Conservation (phyloP, 1,140 invertebrate species). For the Pogonognathellus flavescens region DNA sequence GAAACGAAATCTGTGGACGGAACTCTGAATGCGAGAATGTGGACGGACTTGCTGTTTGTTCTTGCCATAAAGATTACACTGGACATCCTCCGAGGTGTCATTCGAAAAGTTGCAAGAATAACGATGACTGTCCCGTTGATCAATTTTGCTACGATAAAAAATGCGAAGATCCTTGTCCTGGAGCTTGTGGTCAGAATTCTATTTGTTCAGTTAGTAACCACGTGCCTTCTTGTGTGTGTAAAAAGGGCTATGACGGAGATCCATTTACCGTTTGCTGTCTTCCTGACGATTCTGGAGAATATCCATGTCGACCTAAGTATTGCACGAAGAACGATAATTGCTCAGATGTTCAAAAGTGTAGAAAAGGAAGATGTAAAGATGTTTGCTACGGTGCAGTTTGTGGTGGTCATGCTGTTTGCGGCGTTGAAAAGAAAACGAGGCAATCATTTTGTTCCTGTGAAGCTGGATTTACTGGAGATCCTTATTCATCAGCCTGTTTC, state of each 20-base stretch:
- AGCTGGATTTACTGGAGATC: constrained; percentile 21
- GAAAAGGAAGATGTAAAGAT: constrained; percentile 70
- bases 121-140: constrained; percentile 80
- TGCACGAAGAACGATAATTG: constrained; percentile 80
- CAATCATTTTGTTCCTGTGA: constrained; percentile 1
- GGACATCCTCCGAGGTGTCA: constrained; percentile 85
- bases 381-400: constrained; percentile 84
- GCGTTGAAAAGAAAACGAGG: constrained; percentile 76
- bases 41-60: constrained; percentile 80
- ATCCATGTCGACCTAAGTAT: constrained; percentile 78
- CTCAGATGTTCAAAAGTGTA: neutral
- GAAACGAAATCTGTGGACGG: constrained; percentile 74
- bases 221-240: constrained; percentile 78
- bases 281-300: constrained; percentile 79
- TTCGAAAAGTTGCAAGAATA: constrained; percentile 79
- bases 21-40: constrained; percentile 81
- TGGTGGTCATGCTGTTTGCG: constrained; percentile 80
- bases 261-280: constrained; percentile 73
- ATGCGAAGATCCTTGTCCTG: constrained; percentile 84
- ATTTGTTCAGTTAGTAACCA: constrained; percentile 80
- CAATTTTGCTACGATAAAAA: constrained; percentile 83
- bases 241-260: constrained; percentile 79
- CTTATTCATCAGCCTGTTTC: neutral
- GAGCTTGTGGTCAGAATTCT: constrained; percentile 78
- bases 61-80: constrained; percentile 77